Conservation (phyloP, 2,113 vertebrate genomes). For the Boulengeromyrus knoepffleri region DNA sequence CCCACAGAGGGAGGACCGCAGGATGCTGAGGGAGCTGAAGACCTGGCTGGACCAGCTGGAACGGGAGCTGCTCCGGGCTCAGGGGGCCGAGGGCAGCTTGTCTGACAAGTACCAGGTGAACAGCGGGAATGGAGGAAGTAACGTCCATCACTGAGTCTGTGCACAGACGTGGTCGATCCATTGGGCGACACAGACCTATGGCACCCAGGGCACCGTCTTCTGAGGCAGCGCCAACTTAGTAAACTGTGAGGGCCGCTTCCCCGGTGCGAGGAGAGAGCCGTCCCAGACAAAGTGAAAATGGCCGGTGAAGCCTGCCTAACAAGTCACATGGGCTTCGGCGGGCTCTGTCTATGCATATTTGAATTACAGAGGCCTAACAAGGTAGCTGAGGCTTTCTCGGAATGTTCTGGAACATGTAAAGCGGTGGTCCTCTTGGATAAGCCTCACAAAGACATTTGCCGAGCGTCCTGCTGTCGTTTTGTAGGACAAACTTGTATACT, state of each 20-base stretch:
- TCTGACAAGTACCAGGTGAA: constrained; percentile 89
- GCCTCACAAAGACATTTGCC: background rate
- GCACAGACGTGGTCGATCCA: background rate
- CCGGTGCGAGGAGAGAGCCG: background rate
- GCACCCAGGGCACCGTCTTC: background rate
- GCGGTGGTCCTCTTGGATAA: background rate
- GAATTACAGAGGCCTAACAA: background rate
- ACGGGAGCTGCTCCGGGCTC: constrained; percentile 80
- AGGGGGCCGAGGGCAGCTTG: constrained; percentile 73
- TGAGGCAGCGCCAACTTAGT: background rate
- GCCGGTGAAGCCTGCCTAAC: background rate
- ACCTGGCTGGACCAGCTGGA: constrained; percentile 92
- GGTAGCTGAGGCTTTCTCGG: background rate
- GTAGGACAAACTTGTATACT: background rate
- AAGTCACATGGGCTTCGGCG: background rate
- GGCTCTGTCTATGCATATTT: background rate
- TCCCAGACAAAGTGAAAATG: background rate
- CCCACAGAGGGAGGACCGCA: constrained; percentile 78
- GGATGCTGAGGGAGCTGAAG: constrained; percentile 79
- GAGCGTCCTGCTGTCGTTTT: background rate
- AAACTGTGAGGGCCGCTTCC: background rate
- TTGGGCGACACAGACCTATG: background rate
- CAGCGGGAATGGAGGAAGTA: background rate
- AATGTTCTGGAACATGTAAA: background rate
- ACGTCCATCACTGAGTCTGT: background rate